phyloP scores from a whole-genome alignment of 2,113 vertebrate genomes.

The Upupa epops region DNA sequence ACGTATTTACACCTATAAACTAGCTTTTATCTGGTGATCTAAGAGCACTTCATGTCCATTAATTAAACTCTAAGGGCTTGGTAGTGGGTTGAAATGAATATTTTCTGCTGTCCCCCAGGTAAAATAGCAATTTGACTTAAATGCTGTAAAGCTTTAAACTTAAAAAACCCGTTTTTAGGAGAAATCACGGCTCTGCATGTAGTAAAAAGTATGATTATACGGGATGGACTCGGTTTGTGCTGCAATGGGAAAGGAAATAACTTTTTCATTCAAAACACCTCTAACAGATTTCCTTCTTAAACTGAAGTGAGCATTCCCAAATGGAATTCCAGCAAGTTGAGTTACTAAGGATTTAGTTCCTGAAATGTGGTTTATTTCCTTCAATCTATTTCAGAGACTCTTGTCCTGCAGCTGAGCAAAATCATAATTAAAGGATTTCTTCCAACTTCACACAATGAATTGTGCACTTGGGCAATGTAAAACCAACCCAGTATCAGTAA shows the following conservation, averaged over 20 bases:
- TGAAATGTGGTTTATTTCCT: background rate
- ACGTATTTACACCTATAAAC: background rate
- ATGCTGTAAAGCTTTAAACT: background rate
- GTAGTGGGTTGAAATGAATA: background rate
- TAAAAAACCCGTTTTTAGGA: background rate
- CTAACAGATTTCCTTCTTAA: background rate
- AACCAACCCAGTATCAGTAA: background rate
- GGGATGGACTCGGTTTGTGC: background rate
- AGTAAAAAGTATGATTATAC: background rate
- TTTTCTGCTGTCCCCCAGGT: background rate
- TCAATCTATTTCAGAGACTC: background rate
- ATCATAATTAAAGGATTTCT: background rate
- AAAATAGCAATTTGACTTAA: background rate
- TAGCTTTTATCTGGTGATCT: background rate
- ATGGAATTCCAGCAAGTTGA: background rate
- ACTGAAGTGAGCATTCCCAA: background rate
- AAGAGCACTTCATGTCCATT: background rate
- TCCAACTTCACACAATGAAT: background rate
- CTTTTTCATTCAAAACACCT: constrained; percentile 11
- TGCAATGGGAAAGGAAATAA: constrained; percentile 5
- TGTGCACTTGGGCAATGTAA: background rate
- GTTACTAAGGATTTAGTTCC: background rate
- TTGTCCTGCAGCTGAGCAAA: background rate
- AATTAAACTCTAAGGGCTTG: constrained; percentile 21
- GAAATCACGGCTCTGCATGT: background rate